Base-by-base conservation (phyloP, 2,113 vertebrate species). In the Megalops atlanticus region DNA sequence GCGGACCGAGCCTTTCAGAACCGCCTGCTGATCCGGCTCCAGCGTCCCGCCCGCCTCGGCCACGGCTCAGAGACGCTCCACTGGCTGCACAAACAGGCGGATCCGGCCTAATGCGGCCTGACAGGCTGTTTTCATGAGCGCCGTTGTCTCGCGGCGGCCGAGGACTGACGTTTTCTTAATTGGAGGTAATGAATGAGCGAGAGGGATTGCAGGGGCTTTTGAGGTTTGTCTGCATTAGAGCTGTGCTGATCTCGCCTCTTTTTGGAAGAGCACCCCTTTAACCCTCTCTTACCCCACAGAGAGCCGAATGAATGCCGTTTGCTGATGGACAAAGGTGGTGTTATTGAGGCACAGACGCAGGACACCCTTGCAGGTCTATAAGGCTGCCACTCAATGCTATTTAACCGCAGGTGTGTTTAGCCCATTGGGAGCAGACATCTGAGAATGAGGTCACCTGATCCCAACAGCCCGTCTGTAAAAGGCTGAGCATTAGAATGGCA, bases 151-250 rank as follows among this genome's bases (percentile, higher is more conserved):
- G 35, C 33, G 36, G 21, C 4, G 41, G 33, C 12, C 3, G 3
- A 8, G 18, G 69, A 47, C 21, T 31, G 45, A 38, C 31, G 41
- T n/a, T 14, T 71, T 39, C 69, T 41, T 73, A 71, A 73, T 73
- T 80, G 78, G 68, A 80, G 40, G n/a, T 80, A 80, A 80, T 73
- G 78, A 80, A 47, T 21, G 35, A 69, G 64, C 12, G 14, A 27
- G 43, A 15, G 31, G 27, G 31, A 33, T 40, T 79, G 41, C 14
- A 45, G 18, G 38, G 31, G 40, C 18, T 52, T 52, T 58, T n/a
- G 5, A 49, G 5, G 21, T 10, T 5, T 58, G 54, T 24, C 54
- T 58, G 8, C 21, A 5, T 24, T 21, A 6, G 54, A 24, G 16
- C 24, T 58, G 54, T n/a, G 24, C 54, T 58, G 21, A 58, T 58